Evolutionary conservation across 1,140 invertebrate species (phyloP), one percentile per base, ranked within the genome.

Genomic region (Alviniconcha marisindica): DNA sequence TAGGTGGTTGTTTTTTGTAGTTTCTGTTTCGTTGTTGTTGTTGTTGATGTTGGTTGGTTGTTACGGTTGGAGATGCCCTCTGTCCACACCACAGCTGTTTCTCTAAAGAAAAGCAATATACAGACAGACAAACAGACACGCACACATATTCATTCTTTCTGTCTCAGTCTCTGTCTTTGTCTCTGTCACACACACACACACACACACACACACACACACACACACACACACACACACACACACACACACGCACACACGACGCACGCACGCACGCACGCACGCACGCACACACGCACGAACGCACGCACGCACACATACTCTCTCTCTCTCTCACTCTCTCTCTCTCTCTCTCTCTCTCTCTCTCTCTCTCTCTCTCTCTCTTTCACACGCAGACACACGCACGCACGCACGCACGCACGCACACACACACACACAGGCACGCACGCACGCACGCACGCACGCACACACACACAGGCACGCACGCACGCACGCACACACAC

Each of bases 391-490:
- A 60, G 0, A 60, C 54, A 60, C n/a, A n/a, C n/a, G n/a, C n/a
- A n/a, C n/a, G n/a, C n/a, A n/a, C n/a, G n/a, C n/a, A n/a, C n/a
- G n/a, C n/a, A n/a, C n/a, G n/a, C n/a, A n/a, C 48, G 21, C 54
- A 24, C 54, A 60, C 54, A 60, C 54, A 60, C 54, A 60, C 54
- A 60, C 54, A 60, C 54, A 60, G 21, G 28, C 54, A 60, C 54
- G 28, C 54, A 60, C 54, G 28, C 54, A 60, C 54, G 28, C 54
- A 60, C 54, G 28, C 54, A 56, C 54, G n/a, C 54, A 56, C 54
- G n/a, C 54, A 56, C 54, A 56, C 54, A 56, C 54, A 56, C 54
- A 56, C 54, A 56, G 18, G n/a, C 54, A 56, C 21, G 3, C 54
- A 56, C 54, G n/a, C 21, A 56, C 54, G n/a, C 54, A 56, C 54